Evolutionary conservation across 1,140 invertebrate species (phyloP).

Genomic region (Cotesia typhae): DNA sequence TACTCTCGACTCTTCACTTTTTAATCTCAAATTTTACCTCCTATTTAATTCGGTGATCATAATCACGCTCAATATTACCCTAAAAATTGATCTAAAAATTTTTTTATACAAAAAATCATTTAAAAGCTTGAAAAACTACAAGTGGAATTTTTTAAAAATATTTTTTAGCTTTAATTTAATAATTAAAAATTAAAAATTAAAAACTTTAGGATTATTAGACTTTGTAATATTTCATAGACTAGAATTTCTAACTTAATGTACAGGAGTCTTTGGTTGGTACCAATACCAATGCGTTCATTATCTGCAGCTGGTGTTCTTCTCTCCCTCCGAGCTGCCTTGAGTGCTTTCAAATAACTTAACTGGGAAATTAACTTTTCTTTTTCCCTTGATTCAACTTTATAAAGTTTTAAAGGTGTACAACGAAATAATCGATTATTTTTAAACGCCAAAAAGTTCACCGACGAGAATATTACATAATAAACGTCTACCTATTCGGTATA

Average conservation of each 20-base stretch:
- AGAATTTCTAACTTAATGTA: too few relatives aligned
- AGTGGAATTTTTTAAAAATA: too few relatives aligned
- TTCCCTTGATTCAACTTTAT: neutral
- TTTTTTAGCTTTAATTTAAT: too few relatives aligned
- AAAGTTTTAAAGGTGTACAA: neutral
- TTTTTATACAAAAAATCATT: too few relatives aligned
- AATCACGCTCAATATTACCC: constrained; percentile 33
- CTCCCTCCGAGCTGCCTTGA: neutral
- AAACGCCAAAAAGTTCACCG: too few relatives aligned
- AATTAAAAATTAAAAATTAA: too few relatives aligned
- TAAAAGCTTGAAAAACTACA: too few relatives aligned
- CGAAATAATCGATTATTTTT: constrained; percentile 1
- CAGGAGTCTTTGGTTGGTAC: too few relatives aligned
- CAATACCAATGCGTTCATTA: neutral
- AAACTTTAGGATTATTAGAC: too few relatives aligned
- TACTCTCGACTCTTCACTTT: neutral
- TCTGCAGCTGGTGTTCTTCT: neutral
- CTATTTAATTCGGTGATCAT: constrained; percentile 41
- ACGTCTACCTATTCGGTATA: too few relatives aligned
- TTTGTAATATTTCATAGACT: too few relatives aligned
- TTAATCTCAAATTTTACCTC: neutral
- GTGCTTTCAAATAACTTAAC: constrained; percentile 11
- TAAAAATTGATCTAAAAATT: neutral
- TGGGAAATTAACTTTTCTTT: constrained; percentile 19
- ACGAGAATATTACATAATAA: neutral